Conservation (phyloP, 1,140 invertebrate genomes). For the Aradophagus sp. region DNA sequence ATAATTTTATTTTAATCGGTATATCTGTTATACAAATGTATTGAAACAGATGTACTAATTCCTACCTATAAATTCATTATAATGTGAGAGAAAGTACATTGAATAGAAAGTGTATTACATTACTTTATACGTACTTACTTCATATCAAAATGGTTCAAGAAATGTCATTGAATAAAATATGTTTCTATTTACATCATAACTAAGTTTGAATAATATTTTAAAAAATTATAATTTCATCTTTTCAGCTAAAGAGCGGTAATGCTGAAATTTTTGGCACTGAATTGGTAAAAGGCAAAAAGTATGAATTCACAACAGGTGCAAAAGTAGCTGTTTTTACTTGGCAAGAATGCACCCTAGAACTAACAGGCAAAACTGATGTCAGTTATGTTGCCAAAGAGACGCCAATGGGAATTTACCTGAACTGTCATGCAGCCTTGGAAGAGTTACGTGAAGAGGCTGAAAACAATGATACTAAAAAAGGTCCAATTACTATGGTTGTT, state of each 20-base stretch:
- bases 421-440: slow-evolving; percentile 95
- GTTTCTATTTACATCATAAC: not conserved
- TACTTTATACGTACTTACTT: not conserved
- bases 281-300: slow-evolving; percentile 93
- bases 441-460: slow-evolving; percentile 88
- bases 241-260: slow-evolving; percentile 12
- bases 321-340: slow-evolving; percentile 98
- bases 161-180: too few species aligned
- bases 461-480: slow-evolving; percentile 80
- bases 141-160: too few species aligned
- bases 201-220: not conserved
- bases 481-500: slow-evolving; percentile 92
- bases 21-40: too few species aligned
- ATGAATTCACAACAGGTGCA: slow-evolving; percentile 91
- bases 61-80: too few species aligned
- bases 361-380: slow-evolving; percentile 91
- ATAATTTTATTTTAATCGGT: too few species aligned
- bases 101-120: not conserved
- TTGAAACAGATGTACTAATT: too few species aligned
- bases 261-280: slow-evolving; percentile 90
- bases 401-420: slow-evolving; percentile 96
- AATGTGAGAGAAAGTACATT: too few species aligned
- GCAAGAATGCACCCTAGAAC: slow-evolving; percentile 91
- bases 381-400: slow-evolving; percentile 97
- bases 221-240: not conserved